Conservation (phyloP, 2,888 invertebrate species). For the Drosophila nigricruria region DNA sequence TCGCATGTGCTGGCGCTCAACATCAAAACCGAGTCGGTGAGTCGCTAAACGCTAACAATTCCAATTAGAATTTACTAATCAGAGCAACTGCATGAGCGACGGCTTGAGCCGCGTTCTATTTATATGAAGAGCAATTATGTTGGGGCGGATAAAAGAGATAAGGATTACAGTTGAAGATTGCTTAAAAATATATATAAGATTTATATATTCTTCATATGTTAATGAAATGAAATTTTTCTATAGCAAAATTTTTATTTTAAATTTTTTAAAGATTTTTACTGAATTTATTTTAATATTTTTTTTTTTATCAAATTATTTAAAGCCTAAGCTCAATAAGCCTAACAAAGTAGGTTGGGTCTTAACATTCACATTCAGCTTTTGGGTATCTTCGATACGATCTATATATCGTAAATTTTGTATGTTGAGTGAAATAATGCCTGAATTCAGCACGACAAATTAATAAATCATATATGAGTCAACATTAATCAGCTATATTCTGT, state of each 20-base stretch:
- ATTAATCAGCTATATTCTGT: not conserved
- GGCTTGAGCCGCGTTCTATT: constrained; percentile 1
- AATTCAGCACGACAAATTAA: not conserved
- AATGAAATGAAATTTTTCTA: too few species aligned
- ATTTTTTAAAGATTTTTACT: not conserved
- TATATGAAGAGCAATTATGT: not conserved
- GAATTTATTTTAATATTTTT: not conserved
- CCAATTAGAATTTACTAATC: constrained; percentile 39
- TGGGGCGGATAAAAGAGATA: not conserved
- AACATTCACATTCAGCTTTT: constrained; percentile 5
- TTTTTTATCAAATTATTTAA: not conserved
- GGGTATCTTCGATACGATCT: not conserved
- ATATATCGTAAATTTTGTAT: constrained; percentile 1
- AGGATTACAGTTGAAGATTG: not conserved
- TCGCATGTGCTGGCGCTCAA: constrained; percentile 78
- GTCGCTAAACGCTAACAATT: constrained; percentile 62
- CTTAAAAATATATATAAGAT: too few species aligned
- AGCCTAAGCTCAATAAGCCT: not conserved
- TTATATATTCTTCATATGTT: too few species aligned
- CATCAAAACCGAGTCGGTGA: constrained; percentile 83
- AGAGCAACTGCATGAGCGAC: constrained; percentile 61
- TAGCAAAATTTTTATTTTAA: not conserved
- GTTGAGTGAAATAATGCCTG: too few species aligned
- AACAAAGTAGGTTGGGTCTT: not conserved
- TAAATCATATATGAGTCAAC: not conserved